Evolutionary conservation across 2,888 invertebrate genomes (phyloP).

Genomic region (Cephonodes hylas): DNA sequence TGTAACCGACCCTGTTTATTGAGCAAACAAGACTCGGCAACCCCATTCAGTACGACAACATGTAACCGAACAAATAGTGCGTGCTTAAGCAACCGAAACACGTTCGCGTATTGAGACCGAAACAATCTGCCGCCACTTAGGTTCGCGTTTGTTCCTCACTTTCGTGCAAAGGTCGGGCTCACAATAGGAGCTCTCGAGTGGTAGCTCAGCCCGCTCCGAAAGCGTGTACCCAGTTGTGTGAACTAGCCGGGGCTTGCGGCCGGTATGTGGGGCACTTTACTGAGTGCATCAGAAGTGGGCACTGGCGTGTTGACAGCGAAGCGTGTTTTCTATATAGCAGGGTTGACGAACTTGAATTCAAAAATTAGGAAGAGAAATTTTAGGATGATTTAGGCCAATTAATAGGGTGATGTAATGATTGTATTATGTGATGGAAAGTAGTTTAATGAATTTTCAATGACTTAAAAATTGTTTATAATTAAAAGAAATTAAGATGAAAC

Average conservation of each 20-base stretch:
- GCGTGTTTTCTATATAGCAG: background rate
- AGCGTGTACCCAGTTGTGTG: conserved; percentile 19
- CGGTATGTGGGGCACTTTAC: conserved; percentile 50
- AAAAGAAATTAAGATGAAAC: too few relatives aligned
- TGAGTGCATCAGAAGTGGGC: conserved; percentile 22
- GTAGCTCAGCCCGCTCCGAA: conserved; percentile 29
- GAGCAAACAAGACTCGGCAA: conserved; percentile 7
- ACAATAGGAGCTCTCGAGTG: conserved; percentile 34
- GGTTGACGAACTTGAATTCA: too few relatives aligned
- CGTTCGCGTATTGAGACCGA: conserved; percentile 15
- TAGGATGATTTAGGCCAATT: too few relatives aligned
- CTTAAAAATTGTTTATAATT: too few relatives aligned
- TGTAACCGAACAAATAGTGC: conserved; percentile 13
- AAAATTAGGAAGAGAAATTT: too few relatives aligned
- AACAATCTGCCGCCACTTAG: conserved; percentile 15
- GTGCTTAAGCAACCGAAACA: conserved; percentile 19
- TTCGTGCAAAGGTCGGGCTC: conserved; percentile 22
- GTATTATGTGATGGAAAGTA: too few relatives aligned
- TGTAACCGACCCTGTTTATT: conserved; percentile 23
- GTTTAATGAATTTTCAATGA: too few relatives aligned
- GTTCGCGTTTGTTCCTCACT: conserved; percentile 29
- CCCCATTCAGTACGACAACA: conserved; percentile 14
- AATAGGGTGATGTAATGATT: too few relatives aligned
- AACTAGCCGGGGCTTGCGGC: conserved; percentile 32
- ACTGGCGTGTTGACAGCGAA: conserved; percentile 24